phyloP scores from a whole-genome alignment of 2,797 vertebrate species.

The Octomys mimax region DNA sequence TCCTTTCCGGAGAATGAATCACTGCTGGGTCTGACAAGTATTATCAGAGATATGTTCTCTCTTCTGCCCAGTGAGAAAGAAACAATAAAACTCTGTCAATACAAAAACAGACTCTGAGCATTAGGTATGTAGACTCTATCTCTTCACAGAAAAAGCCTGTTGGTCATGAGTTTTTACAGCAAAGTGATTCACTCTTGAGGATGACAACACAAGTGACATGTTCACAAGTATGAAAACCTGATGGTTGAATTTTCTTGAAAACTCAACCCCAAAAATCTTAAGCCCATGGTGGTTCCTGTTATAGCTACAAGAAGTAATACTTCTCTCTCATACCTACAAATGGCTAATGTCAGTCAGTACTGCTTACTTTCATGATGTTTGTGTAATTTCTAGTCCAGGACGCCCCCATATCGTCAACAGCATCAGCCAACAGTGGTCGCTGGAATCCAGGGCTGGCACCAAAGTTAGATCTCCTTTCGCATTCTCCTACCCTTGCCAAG shows the following conservation, averaged over 20 bases:
- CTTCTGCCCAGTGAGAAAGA: constrained; percentile 8
- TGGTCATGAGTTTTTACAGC: constrained; percentile 48
- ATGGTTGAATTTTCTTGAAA: constrained; percentile 55
- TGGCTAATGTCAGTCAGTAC: constrained; percentile 79
- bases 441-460: constrained; percentile 82
- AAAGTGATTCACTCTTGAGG: constrained; percentile 13
- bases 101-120: constrained; percentile 23
- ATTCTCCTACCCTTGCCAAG: constrained; percentile 86
- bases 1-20: constrained; percentile 27
- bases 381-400: constrained; percentile 78
- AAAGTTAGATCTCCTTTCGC: constrained; percentile 76
- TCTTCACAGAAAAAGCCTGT: constrained; percentile 58
- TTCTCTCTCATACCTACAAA: constrained; percentile 22
- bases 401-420: constrained; percentile 50
- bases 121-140: constrained; percentile 31
- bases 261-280: constrained; percentile 62
- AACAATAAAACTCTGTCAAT: not conserved
- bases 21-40: rapidly evolving
- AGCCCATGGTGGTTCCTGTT: constrained; percentile 69
- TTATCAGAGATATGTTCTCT: not conserved
- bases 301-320: constrained; percentile 75
- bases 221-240: constrained; percentile 48
- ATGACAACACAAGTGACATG: constrained; percentile 64
- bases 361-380: constrained; percentile 82
- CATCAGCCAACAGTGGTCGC: constrained; percentile 75